These are phyloP conservation scores for Caloenas nicobarica DNA, from an alignment of 2,113 vertebrate species.

Conservation along the genomic window DNA sequence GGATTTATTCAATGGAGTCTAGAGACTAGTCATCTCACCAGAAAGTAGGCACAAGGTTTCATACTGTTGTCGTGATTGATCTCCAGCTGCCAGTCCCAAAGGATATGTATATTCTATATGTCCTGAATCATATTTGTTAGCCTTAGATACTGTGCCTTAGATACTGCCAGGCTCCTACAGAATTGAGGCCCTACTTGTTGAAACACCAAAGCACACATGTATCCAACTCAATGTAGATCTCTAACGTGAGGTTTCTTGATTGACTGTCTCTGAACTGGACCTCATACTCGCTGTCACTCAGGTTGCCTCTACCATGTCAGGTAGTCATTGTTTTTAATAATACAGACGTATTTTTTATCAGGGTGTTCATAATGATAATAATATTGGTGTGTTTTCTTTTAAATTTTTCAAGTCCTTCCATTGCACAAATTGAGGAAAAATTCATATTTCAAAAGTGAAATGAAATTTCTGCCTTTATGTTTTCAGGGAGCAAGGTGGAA, in stretches of 20 bases:
- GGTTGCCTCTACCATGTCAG: not conserved
- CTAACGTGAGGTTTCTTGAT: not conserved
- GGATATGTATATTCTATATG: fast-evolving
- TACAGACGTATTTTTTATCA: not conserved
- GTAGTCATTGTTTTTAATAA: not conserved
- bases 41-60: not conserved
- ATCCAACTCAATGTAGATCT: fast-evolving
- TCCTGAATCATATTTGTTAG: not conserved
- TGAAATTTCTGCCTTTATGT: not conserved
- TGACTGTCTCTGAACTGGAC: not conserved
- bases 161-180: not conserved
- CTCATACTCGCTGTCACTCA: not conserved
- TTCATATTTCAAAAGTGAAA: not conserved
- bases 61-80: not conserved
- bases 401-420: not conserved
- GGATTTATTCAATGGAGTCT: not conserved
- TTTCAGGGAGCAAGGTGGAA: not conserved
- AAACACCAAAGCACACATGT: not conserved
- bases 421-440: not conserved
- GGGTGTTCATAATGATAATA: not conserved
- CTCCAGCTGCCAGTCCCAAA: not conserved
- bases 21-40: not conserved
- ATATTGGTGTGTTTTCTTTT: not conserved
- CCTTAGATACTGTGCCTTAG: not conserved
- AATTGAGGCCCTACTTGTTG: not conserved